Evolutionary conservation across 2,888 invertebrate genomes (phyloP), one percentile per base, ranked within the genome.

Genomic region (Axea sp.): DNA sequence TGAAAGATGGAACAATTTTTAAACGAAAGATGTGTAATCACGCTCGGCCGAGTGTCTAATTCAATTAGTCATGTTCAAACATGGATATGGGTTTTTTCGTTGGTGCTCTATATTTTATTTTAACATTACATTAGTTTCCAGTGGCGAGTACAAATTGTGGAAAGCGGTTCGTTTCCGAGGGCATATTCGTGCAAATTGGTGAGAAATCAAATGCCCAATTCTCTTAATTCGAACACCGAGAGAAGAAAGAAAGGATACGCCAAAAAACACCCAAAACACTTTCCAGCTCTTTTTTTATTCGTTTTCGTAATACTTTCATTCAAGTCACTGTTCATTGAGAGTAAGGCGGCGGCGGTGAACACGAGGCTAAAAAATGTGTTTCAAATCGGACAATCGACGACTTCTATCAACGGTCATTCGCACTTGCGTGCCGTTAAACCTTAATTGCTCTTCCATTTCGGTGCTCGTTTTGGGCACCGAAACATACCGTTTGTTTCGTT

Each of bases 341-440:
- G n/a, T n/a, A n/a, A n/a, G n/a, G n/a, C n/a, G n/a, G n/a, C n/a
- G n/a, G 67, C 12, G 51, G 26, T 12, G 30, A 51, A 30, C 28
- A 9, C 22, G 47, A 19, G 15, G 26, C 47, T n/a, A 67, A 60
- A 60, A 68, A 73, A 43, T 43, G 49, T 62, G 67, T 68, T 68
- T 68, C 68, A 37, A 68, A 74, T 74, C 68, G 64, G 64, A 19
- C 60, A 45, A 74, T 68, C 68, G 64, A 24, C 59, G 62, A 12
- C 62, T 37, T 51, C 68, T 53, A 57, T 59, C 37, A 47, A 17
- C 74, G 74, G 74, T 74, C 74, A 74, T 74, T 74, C 74, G 74
- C 69, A 74, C 73, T 74, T 69, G 69, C 74, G 69, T 74, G 74
- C 69, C 74, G 65, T 74, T 74, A 60, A 69, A 47, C 74, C 69